These are phyloP conservation scores for Chamaea fasciata DNA, from an alignment of 2,113 vertebrate species.

Conservation along the genomic window DNA sequence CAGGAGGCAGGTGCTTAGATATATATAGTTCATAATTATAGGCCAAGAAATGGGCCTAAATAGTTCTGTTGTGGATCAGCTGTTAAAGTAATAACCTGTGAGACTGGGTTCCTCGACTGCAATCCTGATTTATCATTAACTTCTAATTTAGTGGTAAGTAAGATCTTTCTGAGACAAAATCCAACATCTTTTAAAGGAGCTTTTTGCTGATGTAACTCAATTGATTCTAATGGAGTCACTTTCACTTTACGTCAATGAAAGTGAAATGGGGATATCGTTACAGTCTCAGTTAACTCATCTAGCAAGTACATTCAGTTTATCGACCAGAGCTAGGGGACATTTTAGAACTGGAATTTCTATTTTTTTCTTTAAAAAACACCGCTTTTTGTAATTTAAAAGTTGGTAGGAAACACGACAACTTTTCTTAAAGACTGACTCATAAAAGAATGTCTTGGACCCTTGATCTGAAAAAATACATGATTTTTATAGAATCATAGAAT, in stretches of 20 bases:
- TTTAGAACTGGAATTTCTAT: not conserved
- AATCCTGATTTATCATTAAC: not conserved
- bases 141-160: not conserved
- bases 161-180: not conserved
- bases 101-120: not conserved
- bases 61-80: not conserved
- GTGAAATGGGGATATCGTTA: not conserved
- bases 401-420: not conserved
- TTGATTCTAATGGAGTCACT: slow-evolving; percentile 21
- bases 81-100: not conserved
- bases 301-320: not conserved
- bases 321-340: not conserved
- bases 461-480: not conserved
- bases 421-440: not conserved
- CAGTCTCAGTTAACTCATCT: not conserved
- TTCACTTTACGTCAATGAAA: not conserved
- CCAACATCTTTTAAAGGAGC: not conserved
- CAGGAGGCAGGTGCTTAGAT: not conserved
- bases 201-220: not conserved
- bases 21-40: not conserved
- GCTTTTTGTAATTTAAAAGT: not conserved
- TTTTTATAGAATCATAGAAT: not conserved
- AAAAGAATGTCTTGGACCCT: not conserved
- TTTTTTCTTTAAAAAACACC: not conserved
- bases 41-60: not conserved